Evolutionary conservation across 2,888 invertebrate species (phyloP).

Genomic region (Erebia epiphron): DNA sequence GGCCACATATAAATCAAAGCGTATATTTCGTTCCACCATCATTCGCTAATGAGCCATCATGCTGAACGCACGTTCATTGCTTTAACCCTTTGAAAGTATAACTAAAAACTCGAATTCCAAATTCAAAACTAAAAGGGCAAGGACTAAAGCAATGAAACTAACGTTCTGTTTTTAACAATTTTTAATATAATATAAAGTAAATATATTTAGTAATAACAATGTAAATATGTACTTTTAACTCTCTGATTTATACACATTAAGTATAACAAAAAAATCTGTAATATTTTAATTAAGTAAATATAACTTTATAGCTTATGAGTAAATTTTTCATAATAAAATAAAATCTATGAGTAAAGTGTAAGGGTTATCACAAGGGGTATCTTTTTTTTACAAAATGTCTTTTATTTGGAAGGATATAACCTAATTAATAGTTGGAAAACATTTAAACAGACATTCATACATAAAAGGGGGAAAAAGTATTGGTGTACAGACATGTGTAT

Average conservation of each 20-base stretch:
- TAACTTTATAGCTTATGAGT: not conserved
- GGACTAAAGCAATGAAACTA: conserved; percentile 82
- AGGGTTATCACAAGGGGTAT: conserved; percentile 5
- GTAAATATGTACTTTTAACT: conserved; percentile 30
- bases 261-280: not conserved
- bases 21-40: conserved; percentile 31
- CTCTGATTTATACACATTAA: conserved; percentile 19
- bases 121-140: conserved; percentile 47
- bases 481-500: not conserved
- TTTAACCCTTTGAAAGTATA: conserved; percentile 62
- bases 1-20: conserved; percentile 34
- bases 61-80: conserved; percentile 69
- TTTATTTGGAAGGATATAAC: not conserved
- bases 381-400: conserved; percentile 4
- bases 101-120: conserved; percentile 39
- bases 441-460: not conserved
- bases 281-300: not conserved
- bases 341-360: not conserved
- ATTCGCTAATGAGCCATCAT: conserved; percentile 37
- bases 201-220: conserved; percentile 29
- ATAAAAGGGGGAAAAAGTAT: not conserved
- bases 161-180: conserved; percentile 45
- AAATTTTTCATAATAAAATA: not conserved
- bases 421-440: not conserved
- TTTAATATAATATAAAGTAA: conserved; percentile 34